Conservation (phyloP, 2,797 vertebrate genomes). For the Psittacula derbiana region DNA sequence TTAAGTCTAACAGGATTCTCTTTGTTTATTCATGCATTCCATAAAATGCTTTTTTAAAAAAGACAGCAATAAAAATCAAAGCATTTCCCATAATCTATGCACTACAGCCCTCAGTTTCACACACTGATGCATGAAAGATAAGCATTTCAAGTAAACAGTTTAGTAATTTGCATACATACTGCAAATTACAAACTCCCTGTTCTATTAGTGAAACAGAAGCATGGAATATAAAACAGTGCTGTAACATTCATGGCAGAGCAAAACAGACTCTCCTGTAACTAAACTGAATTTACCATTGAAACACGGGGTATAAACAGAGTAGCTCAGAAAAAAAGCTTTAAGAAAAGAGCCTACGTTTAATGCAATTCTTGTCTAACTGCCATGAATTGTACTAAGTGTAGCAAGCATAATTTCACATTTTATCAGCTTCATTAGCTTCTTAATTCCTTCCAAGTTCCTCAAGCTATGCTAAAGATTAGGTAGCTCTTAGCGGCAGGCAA, state of each 20-base stretch:
- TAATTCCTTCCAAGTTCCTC: constrained; percentile 29
- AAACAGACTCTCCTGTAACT: not conserved
- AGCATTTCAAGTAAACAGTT: not conserved
- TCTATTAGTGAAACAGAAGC: not conserved
- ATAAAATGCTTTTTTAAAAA: not conserved
- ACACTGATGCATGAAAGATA: not conserved
- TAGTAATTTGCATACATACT: not conserved
- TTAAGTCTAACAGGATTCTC: not conserved
- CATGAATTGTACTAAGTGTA: not conserved
- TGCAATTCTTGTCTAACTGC: not conserved
- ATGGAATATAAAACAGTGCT: not conserved
- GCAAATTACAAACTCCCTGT: not conserved
- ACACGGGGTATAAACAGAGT: not conserved
- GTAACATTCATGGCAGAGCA: not conserved
- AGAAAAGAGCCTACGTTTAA: not conserved
- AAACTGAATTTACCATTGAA: not conserved
- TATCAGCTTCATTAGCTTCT: constrained; percentile 22
- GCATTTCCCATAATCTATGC: not conserved
- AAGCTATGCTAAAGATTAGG: constrained; percentile 3
- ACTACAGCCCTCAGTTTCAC: not conserved
- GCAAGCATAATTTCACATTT: not conserved
- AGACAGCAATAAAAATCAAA: not conserved
- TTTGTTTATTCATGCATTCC: not conserved
- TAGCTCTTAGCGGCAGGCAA: not conserved
- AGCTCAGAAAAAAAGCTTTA: not conserved